A percentile compares a stretch with the other conserved stretches of the same genome.
Evolutionary conservation across 2,797 vertebrate species (phyloP).

Genomic region (Acridotheres tristis): DNA sequence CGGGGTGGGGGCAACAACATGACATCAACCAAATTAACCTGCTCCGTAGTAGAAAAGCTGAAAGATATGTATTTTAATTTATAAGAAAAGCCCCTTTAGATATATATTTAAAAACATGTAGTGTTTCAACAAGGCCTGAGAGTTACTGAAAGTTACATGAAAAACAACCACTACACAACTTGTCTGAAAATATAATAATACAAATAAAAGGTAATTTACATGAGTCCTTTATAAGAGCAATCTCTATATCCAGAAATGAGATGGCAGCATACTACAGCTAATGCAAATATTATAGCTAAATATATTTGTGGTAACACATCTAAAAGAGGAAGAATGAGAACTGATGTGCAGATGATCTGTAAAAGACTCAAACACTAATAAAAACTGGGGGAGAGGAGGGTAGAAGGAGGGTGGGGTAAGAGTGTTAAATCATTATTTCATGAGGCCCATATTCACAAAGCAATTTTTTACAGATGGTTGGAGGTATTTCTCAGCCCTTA

Average conservation of each 20-base stretch:
- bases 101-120: not conserved
- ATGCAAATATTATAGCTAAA: not conserved
- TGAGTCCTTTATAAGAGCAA: not conserved
- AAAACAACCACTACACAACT: not conserved
- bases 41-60: not conserved
- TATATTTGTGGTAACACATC: not conserved
- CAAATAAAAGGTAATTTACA: not conserved
- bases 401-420: not conserved
- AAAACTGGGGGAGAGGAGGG: not conserved
- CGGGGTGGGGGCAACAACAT: accelerated
- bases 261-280: not conserved
- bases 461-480: constrained; percentile 55
- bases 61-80: not conserved
- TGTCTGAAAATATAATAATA: not conserved
- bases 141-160: not conserved
- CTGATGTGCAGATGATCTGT: not conserved
- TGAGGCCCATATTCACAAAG: not conserved
- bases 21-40: not conserved
- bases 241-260: not conserved
- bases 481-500: constrained; percentile 37
- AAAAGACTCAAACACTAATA: constrained; percentile 31
- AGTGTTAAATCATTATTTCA: constrained; percentile 39
- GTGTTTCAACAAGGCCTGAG: not conserved
- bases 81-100: not conserved
- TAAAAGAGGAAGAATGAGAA: constrained; percentile 15